Evolutionary conservation across 1,140 invertebrate genomes (phyloP), one percentile per base, ranked within the genome.

Genomic region (Platorchestia sp.): DNA sequence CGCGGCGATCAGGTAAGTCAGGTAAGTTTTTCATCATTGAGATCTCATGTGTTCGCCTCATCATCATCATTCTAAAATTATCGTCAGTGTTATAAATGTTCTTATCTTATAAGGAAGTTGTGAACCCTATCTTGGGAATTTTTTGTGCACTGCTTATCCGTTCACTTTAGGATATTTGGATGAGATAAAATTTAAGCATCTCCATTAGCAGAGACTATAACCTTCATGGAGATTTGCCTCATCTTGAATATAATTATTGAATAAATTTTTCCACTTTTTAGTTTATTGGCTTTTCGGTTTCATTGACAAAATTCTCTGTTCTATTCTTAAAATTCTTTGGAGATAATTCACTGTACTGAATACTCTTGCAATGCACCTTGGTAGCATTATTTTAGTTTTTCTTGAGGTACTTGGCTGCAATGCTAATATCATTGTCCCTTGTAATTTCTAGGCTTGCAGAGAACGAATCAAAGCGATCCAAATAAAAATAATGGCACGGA

Each of bases 401-500:
- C 27, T 36, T 75, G 59, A 75, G 59, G 59, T 75, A 75, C 59
- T 75, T 75, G 59, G 59, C 59, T 75, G 59, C 59, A 14, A 75
- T 42, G 41, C 91, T 93, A 45, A 75, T 86, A 0, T 86, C 0
- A 42, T 86, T 19, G 59, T 86, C 59, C 95, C 96, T 95, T 96
- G 96, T 95, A 95, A 96, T 95, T 96, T 96, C 96, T 97, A 99
- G 98, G 98, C 98, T 97, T 98, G 98, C 98, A 98, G 98, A 97
- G 98, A 99, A 97, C 98, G 98, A 97, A 98, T 99, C 96, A 98
- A 98, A 97, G 98, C 98, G 96, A 98, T 99, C 97, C 98, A 99
- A 97, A 98, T 98, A 97, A 99, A 99, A 98, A 98, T 99, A 96
- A 98, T 98, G 96, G 98, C 98, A 97, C 98, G 98, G 96, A 98